Percentiles rank a stretch among this genome's conserved stretches.
phyloP scores from a whole-genome alignment of 2,113 vertebrate genomes.

The Bubo scandiacus region DNA sequence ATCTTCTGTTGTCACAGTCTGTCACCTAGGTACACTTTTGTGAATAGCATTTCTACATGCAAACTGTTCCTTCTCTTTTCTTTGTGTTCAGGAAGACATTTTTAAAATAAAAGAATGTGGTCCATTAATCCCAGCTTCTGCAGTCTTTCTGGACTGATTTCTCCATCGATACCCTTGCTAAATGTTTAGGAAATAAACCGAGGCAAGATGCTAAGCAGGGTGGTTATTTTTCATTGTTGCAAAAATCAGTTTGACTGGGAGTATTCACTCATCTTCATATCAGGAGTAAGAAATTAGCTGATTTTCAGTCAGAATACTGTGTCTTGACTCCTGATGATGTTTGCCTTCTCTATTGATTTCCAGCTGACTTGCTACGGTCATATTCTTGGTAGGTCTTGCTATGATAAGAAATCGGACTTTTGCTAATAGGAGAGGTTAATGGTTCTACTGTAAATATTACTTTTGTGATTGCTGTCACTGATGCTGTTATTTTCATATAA shows the following conservation, averaged over 20 bases:
- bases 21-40: background rate
- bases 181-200: background rate
- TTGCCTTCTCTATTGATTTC: background rate
- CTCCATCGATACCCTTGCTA: background rate
- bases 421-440: background rate
- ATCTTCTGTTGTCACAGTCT: background rate
- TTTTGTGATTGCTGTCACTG: background rate
- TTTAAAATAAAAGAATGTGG: background rate
- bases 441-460: background rate
- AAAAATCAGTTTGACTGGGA: background rate
- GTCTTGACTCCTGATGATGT: background rate
- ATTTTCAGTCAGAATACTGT: background rate
- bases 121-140: background rate
- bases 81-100: background rate
- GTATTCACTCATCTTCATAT: background rate
- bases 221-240: background rate
- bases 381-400: background rate
- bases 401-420: background rate
- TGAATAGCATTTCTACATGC: background rate
- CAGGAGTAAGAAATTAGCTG: background rate
- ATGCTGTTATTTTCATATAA: background rate
- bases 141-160: background rate
- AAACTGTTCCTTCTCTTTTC: background rate
- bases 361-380: background rate
- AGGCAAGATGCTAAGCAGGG: background rate